Percentiles rank a stretch among this genome's conserved stretches.
Conservation (phyloP, 2,888 invertebrate genomes). For the Altica lythri region DNA sequence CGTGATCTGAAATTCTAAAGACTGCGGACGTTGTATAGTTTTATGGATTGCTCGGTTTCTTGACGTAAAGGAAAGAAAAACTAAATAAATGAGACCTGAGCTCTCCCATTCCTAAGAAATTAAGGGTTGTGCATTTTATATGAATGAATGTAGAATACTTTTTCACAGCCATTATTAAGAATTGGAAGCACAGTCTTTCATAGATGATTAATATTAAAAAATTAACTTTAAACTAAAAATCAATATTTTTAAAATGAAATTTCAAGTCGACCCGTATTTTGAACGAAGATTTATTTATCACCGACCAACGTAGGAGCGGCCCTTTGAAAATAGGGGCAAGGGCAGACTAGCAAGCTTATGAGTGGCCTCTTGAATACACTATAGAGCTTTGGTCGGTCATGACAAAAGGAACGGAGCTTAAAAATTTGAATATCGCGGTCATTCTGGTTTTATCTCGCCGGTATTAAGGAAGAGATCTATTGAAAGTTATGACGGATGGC, state of each 20-base stretch:
- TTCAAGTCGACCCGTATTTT: constrained; percentile 16
- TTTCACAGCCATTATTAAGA: too few species aligned
- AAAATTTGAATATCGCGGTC: constrained; percentile 61
- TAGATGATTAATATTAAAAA: not conserved
- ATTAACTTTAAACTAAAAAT: not conserved
- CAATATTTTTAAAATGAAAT: constrained; percentile 1
- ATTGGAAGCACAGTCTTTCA: too few species aligned
- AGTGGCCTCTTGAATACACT: constrained; percentile 53
- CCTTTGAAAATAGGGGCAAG: constrained; percentile 41
- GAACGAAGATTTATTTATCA: constrained; percentile 26
- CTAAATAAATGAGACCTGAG: constrained; percentile 1
- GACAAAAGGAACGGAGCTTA: constrained; percentile 57
- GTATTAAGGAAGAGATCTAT: constrained; percentile 57
- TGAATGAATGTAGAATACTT: too few species aligned
- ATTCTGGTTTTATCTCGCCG: constrained; percentile 56
- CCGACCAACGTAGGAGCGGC: constrained; percentile 18
- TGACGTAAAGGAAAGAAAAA: not conserved
- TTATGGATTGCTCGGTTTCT: constrained; percentile 13
- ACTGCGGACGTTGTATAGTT: constrained; percentile 38
- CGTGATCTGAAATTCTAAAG: constrained; percentile 56
- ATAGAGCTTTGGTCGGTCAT: constrained; percentile 54
- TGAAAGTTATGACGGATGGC: constrained; percentile 53
- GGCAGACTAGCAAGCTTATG: constrained; percentile 39
- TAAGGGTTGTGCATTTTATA: too few species aligned
- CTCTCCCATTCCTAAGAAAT: not conserved